phyloP scores from a whole-genome alignment of 2,113 vertebrate species.

The Conger conger region DNA sequence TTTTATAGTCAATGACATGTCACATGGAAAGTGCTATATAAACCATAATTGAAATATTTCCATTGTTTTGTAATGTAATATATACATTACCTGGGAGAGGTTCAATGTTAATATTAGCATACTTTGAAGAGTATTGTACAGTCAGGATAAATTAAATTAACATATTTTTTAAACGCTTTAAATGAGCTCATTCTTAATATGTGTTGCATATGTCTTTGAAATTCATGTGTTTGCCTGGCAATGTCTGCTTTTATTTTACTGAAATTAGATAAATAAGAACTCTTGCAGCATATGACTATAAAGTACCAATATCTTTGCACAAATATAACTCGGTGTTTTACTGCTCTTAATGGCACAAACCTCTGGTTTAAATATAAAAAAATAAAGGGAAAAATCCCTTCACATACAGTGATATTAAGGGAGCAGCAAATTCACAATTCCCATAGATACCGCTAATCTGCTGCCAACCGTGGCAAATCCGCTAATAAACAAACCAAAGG shows the following conservation, averaged over 20 bases:
- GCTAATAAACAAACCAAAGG: not conserved
- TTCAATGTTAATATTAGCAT: too few relatives aligned
- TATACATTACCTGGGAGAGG: too few relatives aligned
- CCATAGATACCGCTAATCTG: constrained; percentile 8
- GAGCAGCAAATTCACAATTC: not conserved
- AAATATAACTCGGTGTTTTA: constrained; percentile 20
- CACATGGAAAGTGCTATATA: too few relatives aligned
- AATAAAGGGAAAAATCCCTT: not conserved
- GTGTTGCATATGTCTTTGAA: not conserved
- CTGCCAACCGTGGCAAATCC: not conserved
- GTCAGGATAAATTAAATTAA: too few relatives aligned
- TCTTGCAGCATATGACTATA: not conserved
- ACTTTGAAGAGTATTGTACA: too few relatives aligned
- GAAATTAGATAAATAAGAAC: not conserved
- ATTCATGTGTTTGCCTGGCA: not conserved
- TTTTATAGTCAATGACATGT: too few relatives aligned
- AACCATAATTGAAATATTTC: too few relatives aligned
- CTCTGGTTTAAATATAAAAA: not conserved
- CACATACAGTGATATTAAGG: constrained; percentile 2
- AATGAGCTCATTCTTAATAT: not conserved
- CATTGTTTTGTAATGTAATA: too few relatives aligned
- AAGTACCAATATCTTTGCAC: constrained; percentile 5
- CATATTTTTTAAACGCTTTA: too few relatives aligned
- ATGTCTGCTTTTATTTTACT: not conserved
- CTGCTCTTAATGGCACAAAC: constrained; percentile 1